Conservation (phyloP, 2,888 invertebrate genomes). For the Ctena decussata region DNA sequence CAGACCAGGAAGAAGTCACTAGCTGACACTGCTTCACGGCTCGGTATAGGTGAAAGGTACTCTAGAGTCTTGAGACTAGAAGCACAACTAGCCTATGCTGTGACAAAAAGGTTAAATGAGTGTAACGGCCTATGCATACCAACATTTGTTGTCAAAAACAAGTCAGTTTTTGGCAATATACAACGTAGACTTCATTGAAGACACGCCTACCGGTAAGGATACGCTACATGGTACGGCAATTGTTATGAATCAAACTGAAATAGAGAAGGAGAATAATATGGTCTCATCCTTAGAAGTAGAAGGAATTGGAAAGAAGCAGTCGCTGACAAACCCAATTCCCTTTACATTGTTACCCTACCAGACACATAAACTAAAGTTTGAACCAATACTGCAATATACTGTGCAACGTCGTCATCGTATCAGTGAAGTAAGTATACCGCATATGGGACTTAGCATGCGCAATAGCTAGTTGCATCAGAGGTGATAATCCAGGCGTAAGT, state of each 20-base stretch:
- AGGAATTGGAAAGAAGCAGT: neutral
- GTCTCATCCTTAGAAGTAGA: neutral
- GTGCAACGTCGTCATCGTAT: neutral
- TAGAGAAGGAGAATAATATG: neutral
- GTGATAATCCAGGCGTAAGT: too few relatives aligned
- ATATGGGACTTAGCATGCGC: constrained; percentile 2
- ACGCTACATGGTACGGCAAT: constrained; percentile 1
- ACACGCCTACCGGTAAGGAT: neutral
- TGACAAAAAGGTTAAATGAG: neutral
- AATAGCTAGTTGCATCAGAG: neutral
- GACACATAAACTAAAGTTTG: neutral
- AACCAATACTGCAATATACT: neutral
- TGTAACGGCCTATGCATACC: neutral
- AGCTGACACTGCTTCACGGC: neutral
- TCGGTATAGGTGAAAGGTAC: neutral
- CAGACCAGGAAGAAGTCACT: neutral
- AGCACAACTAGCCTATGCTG: neutral
- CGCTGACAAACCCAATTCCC: neutral
- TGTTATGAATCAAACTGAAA: neutral
- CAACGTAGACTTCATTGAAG: constrained; percentile 8
- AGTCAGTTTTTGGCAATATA: constrained; percentile 11
- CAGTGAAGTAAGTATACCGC: constrained; percentile 10
- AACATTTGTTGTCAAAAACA: neutral
- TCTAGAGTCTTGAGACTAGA: neutral
- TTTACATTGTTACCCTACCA: neutral